A percentile compares a stretch with the other conserved stretches of the same genome.
phyloP scores from a whole-genome alignment of 2,113 vertebrate species.

The Malurus alboscapulatus region DNA sequence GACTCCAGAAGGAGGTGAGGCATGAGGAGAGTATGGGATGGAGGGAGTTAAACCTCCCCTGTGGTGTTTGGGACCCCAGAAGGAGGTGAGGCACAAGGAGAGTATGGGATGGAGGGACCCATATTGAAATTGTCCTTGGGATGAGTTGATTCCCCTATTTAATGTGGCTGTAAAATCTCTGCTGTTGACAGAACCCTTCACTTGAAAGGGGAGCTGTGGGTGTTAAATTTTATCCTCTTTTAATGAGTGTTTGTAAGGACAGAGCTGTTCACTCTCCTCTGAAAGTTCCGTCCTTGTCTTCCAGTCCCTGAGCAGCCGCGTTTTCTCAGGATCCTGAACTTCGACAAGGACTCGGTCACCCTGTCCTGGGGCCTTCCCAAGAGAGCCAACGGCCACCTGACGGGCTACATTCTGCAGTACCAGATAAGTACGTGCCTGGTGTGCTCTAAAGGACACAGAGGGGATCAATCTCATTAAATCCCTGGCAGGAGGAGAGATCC shows the following conservation, averaged over 20 bases:
- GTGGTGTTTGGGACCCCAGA: no score
- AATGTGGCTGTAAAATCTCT: neutral
- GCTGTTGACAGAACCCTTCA: neutral
- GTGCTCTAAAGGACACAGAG: neutral
- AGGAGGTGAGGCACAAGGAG: conserved; percentile 30
- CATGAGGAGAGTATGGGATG: neutral
- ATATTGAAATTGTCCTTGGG: neutral
- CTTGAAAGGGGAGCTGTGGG: neutral
- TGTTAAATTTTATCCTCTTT: neutral
- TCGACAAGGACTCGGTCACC: conserved; percentile 82
- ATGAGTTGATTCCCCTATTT: neutral
- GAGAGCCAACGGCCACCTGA: conserved; percentile 89
- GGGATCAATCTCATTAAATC: neutral
- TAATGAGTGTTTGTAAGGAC: neutral
- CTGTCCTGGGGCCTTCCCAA: conserved; percentile 86
- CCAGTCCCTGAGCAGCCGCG: conserved; percentile 88
- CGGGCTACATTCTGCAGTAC: conserved; percentile 87
- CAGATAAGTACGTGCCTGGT: conserved; percentile 87
- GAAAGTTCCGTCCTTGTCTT: conserved; percentile 14
- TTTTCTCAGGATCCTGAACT: conserved; percentile 83
- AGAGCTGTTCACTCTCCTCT: neutral
- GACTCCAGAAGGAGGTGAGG: conserved; percentile 95
- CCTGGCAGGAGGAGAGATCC: neutral
- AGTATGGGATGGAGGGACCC: neutral
- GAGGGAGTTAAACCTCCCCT: neutral